Evolutionary conservation across 2,113 vertebrate species (phyloP).

Genomic region (Nibea albiflora): DNA sequence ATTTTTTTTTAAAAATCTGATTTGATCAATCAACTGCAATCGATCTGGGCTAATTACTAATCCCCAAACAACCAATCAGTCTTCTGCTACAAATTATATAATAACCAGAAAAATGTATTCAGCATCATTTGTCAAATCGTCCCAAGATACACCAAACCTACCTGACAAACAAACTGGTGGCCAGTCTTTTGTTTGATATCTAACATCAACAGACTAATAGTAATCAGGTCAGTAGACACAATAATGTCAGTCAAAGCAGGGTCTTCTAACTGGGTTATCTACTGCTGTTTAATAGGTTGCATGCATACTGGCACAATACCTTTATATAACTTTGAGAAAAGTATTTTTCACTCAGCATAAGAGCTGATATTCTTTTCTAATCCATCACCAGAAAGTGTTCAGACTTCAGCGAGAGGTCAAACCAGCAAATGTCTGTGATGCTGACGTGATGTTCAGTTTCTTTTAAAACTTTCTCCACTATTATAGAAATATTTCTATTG

Average conservation of each 20-base stretch:
- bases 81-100: not conserved
- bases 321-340: not conserved
- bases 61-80: not conserved
- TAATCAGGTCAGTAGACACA: constrained; percentile 34
- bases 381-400: not conserved
- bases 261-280: not conserved
- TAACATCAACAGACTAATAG: not conserved
- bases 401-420: not conserved
- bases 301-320: not conserved
- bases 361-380: not conserved
- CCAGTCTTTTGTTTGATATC: not conserved
- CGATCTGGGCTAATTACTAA: not conserved
- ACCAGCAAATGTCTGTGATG: not conserved
- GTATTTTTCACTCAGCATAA: not conserved
- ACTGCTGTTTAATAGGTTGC: not conserved
- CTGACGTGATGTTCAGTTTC: not conserved
- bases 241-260: constrained; percentile 20
- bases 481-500: not conserved
- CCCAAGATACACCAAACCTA: not conserved
- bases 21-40: not conserved
- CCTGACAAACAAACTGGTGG: not conserved
- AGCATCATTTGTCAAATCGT: not conserved
- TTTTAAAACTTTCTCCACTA: not conserved
- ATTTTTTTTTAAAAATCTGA: not conserved
- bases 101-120: not conserved